Conservation (phyloP, 1,140 invertebrate genomes). For the Nylanderia fulva region DNA sequence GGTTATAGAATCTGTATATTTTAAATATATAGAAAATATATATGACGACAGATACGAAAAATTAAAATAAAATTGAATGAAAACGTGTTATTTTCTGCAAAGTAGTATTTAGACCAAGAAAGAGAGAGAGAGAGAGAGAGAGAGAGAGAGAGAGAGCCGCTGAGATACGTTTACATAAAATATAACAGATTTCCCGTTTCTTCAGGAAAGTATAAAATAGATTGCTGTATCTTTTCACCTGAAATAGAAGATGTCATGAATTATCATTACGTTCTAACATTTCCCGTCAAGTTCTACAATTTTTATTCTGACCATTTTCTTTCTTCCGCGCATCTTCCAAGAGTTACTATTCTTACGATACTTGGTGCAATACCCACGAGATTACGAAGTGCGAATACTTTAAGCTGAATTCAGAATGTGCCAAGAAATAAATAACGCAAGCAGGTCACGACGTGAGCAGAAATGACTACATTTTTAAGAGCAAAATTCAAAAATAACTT, state of each 20-base stretch:
- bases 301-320: slow-evolving; percentile 47
- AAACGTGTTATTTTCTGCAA: background rate
- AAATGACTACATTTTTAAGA: slow-evolving; percentile 36
- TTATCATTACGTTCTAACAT: slow-evolving; percentile 47
- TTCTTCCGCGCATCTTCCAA: slow-evolving; percentile 30
- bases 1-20: background rate
- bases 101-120: background rate
- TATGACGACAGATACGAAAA: background rate
- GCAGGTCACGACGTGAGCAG: slow-evolving; percentile 9
- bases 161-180: slow-evolving; percentile 34
- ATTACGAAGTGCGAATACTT: slow-evolving; percentile 57
- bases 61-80: slow-evolving; percentile 1
- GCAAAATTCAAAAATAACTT: slow-evolving; percentile 10
- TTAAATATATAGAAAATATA: background rate
- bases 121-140: too few species aligned
- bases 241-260: slow-evolving; percentile 44
- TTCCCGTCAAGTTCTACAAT: slow-evolving; percentile 52
- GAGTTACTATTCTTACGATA: slow-evolving; percentile 52
- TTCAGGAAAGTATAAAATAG: slow-evolving; percentile 34
- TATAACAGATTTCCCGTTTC: slow-evolving; percentile 38
- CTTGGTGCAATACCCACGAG: slow-evolving; percentile 46
- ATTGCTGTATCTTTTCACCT: slow-evolving; percentile 36
- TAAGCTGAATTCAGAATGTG: slow-evolving; percentile 41
- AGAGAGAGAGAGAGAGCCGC: too few species aligned
- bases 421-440: slow-evolving; percentile 46